Conservation (phyloP, 1,140 invertebrate species). For the Drosophila pallidifrons region DNA sequence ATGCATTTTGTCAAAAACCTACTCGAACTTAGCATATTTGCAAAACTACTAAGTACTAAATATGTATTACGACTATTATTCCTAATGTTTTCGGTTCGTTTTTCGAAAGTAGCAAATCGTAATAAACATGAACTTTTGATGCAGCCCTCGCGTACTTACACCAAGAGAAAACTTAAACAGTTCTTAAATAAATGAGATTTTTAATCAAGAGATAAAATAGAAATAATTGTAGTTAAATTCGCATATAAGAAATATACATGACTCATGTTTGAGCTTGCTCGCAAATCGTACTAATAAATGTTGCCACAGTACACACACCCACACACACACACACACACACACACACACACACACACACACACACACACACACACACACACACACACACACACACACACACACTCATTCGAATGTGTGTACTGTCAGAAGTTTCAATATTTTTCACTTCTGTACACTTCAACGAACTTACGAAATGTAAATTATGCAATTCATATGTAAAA, state of each 20-base stretch:
- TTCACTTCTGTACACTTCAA: slow-evolving; percentile 41
- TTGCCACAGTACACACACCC: slow-evolving; percentile 3
- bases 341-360: slow-evolving; percentile 18
- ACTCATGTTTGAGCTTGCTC: no score
- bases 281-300: no score
- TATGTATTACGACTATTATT: not conserved
- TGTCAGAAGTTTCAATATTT: slow-evolving; percentile 36
- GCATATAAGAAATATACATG: slow-evolving; percentile 8
- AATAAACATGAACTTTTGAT: not conserved
- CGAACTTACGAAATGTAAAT: slow-evolving; percentile 47
- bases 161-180: no score
- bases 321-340: slow-evolving; percentile 18
- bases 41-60: not conserved
- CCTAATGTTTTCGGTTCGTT: not conserved
- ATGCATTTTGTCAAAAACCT: not conserved
- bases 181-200: not conserved
- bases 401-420: slow-evolving; percentile 9
- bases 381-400: slow-evolving; percentile 18
- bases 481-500: slow-evolving; percentile 42
- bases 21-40: not conserved
- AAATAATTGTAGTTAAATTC: slow-evolving; percentile 10
- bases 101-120: not conserved
- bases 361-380: slow-evolving; percentile 18
- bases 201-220: not conserved
- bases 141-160: not conserved